phyloP scores from a whole-genome alignment of 2,797 vertebrate species.

The Chanos chanos region DNA sequence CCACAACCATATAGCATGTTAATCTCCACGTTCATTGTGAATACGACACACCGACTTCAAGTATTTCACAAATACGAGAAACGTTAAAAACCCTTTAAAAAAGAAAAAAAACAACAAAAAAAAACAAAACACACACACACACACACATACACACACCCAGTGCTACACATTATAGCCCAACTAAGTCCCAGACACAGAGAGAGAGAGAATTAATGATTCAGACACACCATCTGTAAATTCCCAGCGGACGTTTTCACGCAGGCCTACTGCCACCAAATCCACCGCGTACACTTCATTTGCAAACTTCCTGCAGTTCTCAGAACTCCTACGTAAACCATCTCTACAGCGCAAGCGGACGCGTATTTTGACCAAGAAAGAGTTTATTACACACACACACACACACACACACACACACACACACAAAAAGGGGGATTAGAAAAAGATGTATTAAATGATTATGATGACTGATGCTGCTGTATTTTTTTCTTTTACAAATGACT shows the following conservation, averaged over 20 bases:
- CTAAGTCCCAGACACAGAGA: conserved; percentile 54
- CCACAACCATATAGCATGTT: too few species aligned
- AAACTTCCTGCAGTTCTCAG: conserved; percentile 47
- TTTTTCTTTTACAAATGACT: conserved; percentile 61
- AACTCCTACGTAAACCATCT: conserved; percentile 53
- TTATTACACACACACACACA: too few species aligned
- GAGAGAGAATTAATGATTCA: conserved; percentile 61
- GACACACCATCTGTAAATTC: conserved; percentile 57
- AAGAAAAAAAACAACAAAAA: too few species aligned
- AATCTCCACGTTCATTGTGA: too few species aligned
- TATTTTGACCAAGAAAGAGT: conserved; percentile 55
- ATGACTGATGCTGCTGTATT: conserved; percentile 72
- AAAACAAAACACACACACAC: too few species aligned
- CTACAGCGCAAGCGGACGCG: conserved; percentile 50
- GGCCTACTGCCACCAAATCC: conserved; percentile 48
- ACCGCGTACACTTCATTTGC: conserved; percentile 55
- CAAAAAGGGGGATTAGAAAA: conserved; percentile 32
- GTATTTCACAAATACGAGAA: too few species aligned
- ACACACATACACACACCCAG: conserved; percentile 39
- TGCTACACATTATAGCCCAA: conserved; percentile 48
- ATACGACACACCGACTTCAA: too few species aligned
- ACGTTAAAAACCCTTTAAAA: too few species aligned
- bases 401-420: too few species aligned
- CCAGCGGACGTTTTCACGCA: conserved; percentile 49
- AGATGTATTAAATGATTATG: conserved; percentile 80